Evolutionary conservation across 23 tunicate species (phyloP).

Genomic region (Corella eumyota): DNA sequence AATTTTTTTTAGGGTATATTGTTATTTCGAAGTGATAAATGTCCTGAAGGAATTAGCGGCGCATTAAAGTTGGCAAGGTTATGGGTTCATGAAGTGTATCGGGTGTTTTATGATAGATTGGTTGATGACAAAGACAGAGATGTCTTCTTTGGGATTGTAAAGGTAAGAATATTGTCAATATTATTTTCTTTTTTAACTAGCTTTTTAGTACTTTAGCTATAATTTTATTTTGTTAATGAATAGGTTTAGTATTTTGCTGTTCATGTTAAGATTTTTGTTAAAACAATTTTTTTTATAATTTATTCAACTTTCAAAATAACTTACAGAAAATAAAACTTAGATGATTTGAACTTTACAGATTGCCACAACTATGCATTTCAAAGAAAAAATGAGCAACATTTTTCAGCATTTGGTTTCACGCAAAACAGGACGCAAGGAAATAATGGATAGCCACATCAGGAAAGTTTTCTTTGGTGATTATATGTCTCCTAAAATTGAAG

Average conservation of each 20-base stretch:
- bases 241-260: not conserved
- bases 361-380: constrained; percentile 74
- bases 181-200: too few relatives aligned
- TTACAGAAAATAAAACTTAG: too few relatives aligned
- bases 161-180: too few relatives aligned
- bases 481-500: constrained; percentile 84
- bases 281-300: too few relatives aligned
- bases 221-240: not conserved
- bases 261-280: too few relatives aligned
- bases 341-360: constrained; percentile 25
- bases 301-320: too few relatives aligned
- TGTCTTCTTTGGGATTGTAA: constrained; percentile 63
- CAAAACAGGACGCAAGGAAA: constrained; percentile 48
- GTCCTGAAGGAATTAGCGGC: constrained; percentile 65
- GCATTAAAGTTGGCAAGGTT: constrained; percentile 62
- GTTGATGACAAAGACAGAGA: constrained; percentile 74
- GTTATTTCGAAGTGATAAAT: constrained; percentile 68
- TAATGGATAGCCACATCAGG: constrained; percentile 52
- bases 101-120: constrained; percentile 78
- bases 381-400: constrained; percentile 78
- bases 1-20: constrained; percentile 51
- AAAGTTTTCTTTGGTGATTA: constrained; percentile 80
- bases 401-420: constrained; percentile 59
- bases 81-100: constrained; percentile 90
- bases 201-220: too few relatives aligned